phyloP scores from a whole-genome alignment of 1,140 invertebrate species.

The Conus ventricosus region DNA sequence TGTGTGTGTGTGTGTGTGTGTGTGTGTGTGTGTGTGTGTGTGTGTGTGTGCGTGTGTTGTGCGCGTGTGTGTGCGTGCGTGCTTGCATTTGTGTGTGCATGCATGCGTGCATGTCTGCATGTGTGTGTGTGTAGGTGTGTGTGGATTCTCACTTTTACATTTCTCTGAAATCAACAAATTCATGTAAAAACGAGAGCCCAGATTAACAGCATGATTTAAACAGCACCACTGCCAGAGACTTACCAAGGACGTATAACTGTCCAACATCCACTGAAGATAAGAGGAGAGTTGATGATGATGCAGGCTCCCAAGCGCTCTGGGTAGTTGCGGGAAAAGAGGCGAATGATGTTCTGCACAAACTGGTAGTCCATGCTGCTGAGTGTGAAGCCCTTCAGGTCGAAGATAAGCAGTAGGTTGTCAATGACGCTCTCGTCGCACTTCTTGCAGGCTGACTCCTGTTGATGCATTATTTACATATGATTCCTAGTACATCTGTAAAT shows the following conservation, averaged over 20 bases:
- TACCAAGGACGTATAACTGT: constrained; percentile 83
- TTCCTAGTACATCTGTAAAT: neutral
- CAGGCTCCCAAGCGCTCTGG: constrained; percentile 85
- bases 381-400: constrained; percentile 84
- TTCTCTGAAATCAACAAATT: no score
- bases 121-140: no score
- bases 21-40: no score
- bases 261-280: constrained; percentile 85
- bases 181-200: no score
- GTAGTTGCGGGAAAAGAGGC: constrained; percentile 84
- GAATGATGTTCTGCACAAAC: constrained; percentile 85
- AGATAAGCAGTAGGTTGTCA: constrained; percentile 86
- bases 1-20: no score
- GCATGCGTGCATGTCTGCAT: no score
- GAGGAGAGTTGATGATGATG: constrained; percentile 83
- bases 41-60: no score
- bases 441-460: constrained; percentile 84
- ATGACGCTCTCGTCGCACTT: constrained; percentile 86
- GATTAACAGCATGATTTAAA: no score
- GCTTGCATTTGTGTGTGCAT: no score
- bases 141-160: no score
- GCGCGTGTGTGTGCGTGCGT: no score
- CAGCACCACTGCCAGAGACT: neutral
- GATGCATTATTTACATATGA: constrained; percentile 39
- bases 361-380: constrained; percentile 86